Percentiles rank a stretch among this genome's conserved stretches.
Evolutionary conservation across 2,797 vertebrate genomes (phyloP).

Genomic region (Enteromius anoplus): DNA sequence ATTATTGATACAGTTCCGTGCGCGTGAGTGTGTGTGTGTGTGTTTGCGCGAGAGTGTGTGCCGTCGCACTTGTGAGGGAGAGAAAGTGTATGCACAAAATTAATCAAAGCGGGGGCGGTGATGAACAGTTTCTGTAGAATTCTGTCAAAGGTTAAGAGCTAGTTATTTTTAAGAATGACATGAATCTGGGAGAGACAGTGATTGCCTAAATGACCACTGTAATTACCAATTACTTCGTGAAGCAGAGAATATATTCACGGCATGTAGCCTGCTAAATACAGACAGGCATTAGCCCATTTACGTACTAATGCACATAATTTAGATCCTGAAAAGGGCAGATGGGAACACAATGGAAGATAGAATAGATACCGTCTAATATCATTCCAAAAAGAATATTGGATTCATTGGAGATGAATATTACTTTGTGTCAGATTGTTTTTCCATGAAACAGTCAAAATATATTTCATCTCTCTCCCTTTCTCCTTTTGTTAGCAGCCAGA

Average conservation of each 20-base stretch:
- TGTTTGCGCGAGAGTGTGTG: constrained; percentile 56
- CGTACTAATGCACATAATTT: constrained; percentile 99
- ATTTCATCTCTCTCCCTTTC: constrained; percentile 82
- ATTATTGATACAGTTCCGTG: constrained; percentile 86
- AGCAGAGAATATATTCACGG: constrained; percentile 99
- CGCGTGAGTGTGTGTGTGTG: constrained; percentile 58
- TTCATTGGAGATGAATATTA: constrained; percentile 99
- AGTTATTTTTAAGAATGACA: constrained; percentile 99
- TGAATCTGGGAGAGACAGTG: constrained; percentile 99
- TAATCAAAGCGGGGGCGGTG: constrained; percentile 99
- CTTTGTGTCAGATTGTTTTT: constrained; percentile 99
- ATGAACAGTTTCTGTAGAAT: constrained; percentile 99
- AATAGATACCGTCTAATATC: constrained; percentile 99
- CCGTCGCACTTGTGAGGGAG: constrained; percentile 49
- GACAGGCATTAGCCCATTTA: constrained; percentile 99
- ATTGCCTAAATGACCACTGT: constrained; percentile 99
- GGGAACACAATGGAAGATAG: constrained; percentile 99
- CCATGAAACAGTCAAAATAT: constrained; percentile 99
- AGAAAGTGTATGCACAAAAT: constrained; percentile 95
- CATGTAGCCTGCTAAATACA: constrained; percentile 99
- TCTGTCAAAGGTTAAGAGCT: constrained; percentile 99
- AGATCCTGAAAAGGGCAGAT: constrained; percentile 99
- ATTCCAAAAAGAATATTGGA: constrained; percentile 99
- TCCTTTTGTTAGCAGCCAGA: constrained; percentile 66
- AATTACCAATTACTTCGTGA: constrained; percentile 99